phyloP scores from a whole-genome alignment of 2,888 invertebrate species.

The Leucania comma region DNA sequence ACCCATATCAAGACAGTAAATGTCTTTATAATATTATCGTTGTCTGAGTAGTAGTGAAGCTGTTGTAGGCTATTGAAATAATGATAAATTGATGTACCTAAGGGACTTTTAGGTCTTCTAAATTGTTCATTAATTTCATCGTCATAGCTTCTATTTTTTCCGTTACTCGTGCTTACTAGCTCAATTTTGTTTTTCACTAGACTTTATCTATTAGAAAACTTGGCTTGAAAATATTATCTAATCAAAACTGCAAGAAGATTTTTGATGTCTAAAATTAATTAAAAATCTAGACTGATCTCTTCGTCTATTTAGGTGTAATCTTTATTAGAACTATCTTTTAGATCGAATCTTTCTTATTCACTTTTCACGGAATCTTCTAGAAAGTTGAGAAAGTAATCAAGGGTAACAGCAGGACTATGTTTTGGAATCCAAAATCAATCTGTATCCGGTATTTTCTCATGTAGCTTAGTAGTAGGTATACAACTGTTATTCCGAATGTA shows the following conservation, averaged over 20 bases:
- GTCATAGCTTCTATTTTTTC: conserved; percentile 58
- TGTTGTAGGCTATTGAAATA: conserved; percentile 71
- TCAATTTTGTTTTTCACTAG: conserved; percentile 62
- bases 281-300: conserved; percentile 65
- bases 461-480: conserved; percentile 60
- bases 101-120: conserved; percentile 68
- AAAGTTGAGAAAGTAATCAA: conserved; percentile 71
- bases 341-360: conserved; percentile 56
- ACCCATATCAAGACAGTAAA: conserved; percentile 79
- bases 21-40: conserved; percentile 63
- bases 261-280: conserved; percentile 59
- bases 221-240: conserved; percentile 54
- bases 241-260: conserved; percentile 48
- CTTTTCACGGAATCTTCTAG: conserved; percentile 45
- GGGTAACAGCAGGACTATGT: conserved; percentile 55
- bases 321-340: conserved; percentile 60
- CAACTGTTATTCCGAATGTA: conserved; percentile 62
- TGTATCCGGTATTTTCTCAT: conserved; percentile 51
- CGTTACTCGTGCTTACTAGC: conserved; percentile 72
- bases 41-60: conserved; percentile 68
- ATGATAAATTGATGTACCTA: conserved; percentile 75
- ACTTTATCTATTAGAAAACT: conserved; percentile 39
- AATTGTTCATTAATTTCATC: conserved; percentile 71
- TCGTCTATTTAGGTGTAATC: conserved; percentile 60
- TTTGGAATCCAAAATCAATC: conserved; percentile 48